Percentiles rank a stretch among this genome's conserved stretches.
Evolutionary conservation across 2,113 vertebrate species (phyloP).

Genomic region (Cyprinodon variegatus): DNA sequence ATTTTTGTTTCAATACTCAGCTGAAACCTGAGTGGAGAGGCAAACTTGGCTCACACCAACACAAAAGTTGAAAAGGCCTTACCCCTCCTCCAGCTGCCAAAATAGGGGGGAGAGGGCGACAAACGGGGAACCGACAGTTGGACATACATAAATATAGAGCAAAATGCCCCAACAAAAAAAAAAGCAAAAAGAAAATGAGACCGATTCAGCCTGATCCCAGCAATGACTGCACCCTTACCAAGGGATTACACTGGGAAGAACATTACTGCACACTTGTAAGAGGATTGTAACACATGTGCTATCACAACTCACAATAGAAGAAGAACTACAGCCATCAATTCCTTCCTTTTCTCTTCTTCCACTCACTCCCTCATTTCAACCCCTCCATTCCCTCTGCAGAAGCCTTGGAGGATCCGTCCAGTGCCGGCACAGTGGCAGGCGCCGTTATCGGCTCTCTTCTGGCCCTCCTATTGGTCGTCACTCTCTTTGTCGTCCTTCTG

Average conservation of each 20-base stretch:
- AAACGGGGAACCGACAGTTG: constrained; percentile 39
- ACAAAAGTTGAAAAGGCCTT: constrained; percentile 33
- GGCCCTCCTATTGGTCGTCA: constrained; percentile 81
- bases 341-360: constrained; percentile 66
- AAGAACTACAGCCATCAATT: constrained; percentile 53
- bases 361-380: constrained; percentile 65
- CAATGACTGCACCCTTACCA: constrained; percentile 55
- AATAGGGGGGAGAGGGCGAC: constrained; percentile 36
- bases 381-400: constrained; percentile 82
- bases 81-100: constrained; percentile 30
- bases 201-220: constrained; percentile 73
- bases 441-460: constrained; percentile 85
- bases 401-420: constrained; percentile 78
- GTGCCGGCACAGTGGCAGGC: constrained; percentile 82
- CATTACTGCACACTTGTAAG: constrained; percentile 66
- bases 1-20: constrained; percentile 57
- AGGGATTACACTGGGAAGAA: constrained; percentile 67
- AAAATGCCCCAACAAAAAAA: constrained; percentile 20
- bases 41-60: constrained; percentile 81
- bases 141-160: constrained; percentile 40
- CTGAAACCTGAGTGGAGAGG: constrained; percentile 64
- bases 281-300: constrained; percentile 65
- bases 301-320: constrained; percentile 42
- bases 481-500: constrained; percentile 78
- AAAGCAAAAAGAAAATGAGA: constrained; percentile 39